Conservation (phyloP, 2,888 invertebrate species). For the Philereme vetulata region DNA sequence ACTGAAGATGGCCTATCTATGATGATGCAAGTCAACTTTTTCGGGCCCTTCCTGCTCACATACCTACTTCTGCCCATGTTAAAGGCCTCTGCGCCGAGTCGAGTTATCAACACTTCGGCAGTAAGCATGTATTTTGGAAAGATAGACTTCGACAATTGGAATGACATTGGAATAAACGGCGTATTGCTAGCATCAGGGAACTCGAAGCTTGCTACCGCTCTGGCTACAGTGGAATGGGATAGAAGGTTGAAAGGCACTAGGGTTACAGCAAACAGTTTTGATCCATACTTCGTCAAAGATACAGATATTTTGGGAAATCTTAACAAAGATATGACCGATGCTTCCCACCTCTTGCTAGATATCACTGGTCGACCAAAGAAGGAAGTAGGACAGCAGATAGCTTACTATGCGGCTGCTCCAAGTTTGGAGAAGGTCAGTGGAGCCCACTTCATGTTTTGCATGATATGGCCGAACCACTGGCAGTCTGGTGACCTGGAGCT, state of each 20-base stretch:
- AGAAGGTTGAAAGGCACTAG: constrained; percentile 78
- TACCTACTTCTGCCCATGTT: constrained; percentile 84
- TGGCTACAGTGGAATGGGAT: constrained; percentile 85
- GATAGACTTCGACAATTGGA: constrained; percentile 70
- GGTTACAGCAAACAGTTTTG: constrained; percentile 87
- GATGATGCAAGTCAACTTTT: constrained; percentile 88
- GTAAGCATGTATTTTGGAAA: constrained; percentile 77
- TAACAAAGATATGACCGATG: constrained; percentile 4
- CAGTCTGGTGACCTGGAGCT: constrained; percentile 51
- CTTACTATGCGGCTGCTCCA: constrained; percentile 61
- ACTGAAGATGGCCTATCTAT: constrained; percentile 86
- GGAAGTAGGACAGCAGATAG: constrained; percentile 64
- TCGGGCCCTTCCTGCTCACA: constrained; percentile 89
- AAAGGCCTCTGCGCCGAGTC: constrained; percentile 81
- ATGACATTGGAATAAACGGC: constrained; percentile 62
- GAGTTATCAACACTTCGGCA: constrained; percentile 86
- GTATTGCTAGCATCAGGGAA: constrained; percentile 56
- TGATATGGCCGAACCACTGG: constrained; percentile 58
- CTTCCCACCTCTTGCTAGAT: constrained; percentile 10
- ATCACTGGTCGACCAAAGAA: constrained; percentile 63
- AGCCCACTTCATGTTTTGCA: constrained; percentile 64
- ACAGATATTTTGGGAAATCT: constrained; percentile 46
- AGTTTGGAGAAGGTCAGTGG: constrained; percentile 58
- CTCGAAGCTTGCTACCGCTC: constrained; percentile 84
- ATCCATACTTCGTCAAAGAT: constrained; percentile 72